Evolutionary conservation across 2,113 vertebrate genomes (phyloP).

Genomic region (Myrmecophaga tridactyla): DNA sequence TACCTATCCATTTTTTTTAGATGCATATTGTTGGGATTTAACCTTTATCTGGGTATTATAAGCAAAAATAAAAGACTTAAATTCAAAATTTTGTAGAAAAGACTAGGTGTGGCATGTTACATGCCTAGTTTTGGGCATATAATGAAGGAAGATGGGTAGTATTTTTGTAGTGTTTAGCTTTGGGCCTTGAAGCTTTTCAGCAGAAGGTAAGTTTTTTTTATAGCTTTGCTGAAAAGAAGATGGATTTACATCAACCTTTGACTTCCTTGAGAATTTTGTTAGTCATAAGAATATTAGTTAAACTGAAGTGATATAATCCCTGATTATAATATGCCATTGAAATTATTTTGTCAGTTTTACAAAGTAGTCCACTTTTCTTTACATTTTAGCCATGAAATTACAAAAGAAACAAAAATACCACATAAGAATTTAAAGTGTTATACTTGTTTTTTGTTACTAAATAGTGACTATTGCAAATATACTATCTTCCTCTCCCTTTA

Average conservation of each 20-base stretch:
- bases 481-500: slow-evolving; percentile 1
- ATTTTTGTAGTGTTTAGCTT: slow-evolving; percentile 56
- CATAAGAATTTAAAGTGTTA: slow-evolving; percentile 3
- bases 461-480: slow-evolving; percentile 44
- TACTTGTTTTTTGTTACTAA: not conserved
- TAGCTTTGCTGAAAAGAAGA: slow-evolving; percentile 44
- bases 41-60: slow-evolving; percentile 30
- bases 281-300: not conserved
- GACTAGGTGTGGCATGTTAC: slow-evolving; percentile 13
- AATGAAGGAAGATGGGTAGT: not conserved
- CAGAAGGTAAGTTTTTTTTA: slow-evolving; percentile 73
- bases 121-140: not conserved
- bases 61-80: not conserved
- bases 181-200: slow-evolving; percentile 49
- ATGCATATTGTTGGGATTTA: slow-evolving; percentile 31
- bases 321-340: slow-evolving; percentile 12
- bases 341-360: slow-evolving; percentile 55
- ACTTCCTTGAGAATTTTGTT: slow-evolving; percentile 3
- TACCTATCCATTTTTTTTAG: slow-evolving; percentile 48
- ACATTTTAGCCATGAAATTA: slow-evolving; percentile 41
- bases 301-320: not conserved
- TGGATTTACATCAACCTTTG: not conserved
- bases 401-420: slow-evolving; percentile 32
- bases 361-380: not conserved
- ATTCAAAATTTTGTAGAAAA: slow-evolving; percentile 25